Evolutionary conservation across 2,888 invertebrate species (phyloP).

Genomic region (Archips crataeganus): DNA sequence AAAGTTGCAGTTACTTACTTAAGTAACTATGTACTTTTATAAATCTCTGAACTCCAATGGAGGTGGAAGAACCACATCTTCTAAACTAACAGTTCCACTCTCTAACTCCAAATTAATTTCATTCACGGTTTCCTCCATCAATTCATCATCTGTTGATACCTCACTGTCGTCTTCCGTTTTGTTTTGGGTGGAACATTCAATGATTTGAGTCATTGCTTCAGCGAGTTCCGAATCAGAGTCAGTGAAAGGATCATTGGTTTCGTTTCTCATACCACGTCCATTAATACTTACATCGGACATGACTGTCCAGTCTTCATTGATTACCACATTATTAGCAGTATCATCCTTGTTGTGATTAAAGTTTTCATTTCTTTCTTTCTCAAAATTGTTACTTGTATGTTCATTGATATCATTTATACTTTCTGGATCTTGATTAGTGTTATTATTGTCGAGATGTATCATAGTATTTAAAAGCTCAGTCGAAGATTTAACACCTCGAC

Average conservation of each 20-base stretch:
- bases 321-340: conserved; percentile 27
- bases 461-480: conserved; percentile 60
- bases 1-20: neutral
- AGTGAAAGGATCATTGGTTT: conserved; percentile 41
- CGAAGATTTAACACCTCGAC: conserved; percentile 55
- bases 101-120: conserved; percentile 67
- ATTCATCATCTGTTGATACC: conserved; percentile 64
- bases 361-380: conserved; percentile 25
- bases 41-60: conserved; percentile 36
- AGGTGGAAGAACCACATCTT: conserved; percentile 26
- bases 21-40: conserved; percentile 6
- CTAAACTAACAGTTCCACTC: conserved; percentile 31
- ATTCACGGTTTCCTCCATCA: conserved; percentile 64
- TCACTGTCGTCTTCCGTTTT: conserved; percentile 39
- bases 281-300: conserved; percentile 45
- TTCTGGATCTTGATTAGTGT: neutral
- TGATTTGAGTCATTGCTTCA: conserved; percentile 71
- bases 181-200: conserved; percentile 55
- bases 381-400: conserved; percentile 18
- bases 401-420: conserved; percentile 41
- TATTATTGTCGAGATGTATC: conserved; percentile 38
- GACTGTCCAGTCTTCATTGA: neutral
- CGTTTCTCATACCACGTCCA: neutral
- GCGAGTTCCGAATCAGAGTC: conserved; percentile 59
- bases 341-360: conserved; percentile 29